Evolutionary conservation across 2,888 invertebrate species (phyloP).

Genomic region (Drosophila barbarae): DNA sequence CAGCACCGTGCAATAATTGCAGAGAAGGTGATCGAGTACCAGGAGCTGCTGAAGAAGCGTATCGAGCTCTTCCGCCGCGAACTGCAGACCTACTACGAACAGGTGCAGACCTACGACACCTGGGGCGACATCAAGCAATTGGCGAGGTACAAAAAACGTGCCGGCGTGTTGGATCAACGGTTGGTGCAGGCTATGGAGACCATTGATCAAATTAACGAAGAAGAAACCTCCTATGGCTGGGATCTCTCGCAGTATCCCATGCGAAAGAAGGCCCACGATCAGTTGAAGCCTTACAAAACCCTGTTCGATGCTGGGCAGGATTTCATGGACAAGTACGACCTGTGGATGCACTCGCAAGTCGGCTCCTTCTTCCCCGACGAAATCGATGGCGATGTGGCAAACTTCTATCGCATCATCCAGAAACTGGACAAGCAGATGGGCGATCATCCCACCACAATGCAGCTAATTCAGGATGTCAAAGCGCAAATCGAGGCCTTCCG

Average conservation of each 20-base stretch:
- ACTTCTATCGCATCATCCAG: constrained; percentile 84
- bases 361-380: constrained; percentile 92
- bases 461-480: constrained; percentile 84
- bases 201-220: constrained; percentile 94
- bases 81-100: constrained; percentile 87
- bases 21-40: constrained; percentile 91
- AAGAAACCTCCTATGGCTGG: constrained; percentile 93
- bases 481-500: constrained; percentile 91
- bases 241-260: constrained; percentile 93
- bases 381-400: constrained; percentile 84
- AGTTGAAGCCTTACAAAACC: constrained; percentile 90
- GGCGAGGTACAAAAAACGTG: constrained; percentile 89
- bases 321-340: constrained; percentile 89
- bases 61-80: constrained; percentile 92
- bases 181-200: constrained; percentile 86
- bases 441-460: constrained; percentile 86
- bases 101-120: constrained; percentile 91
- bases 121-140: constrained; percentile 93
- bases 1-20: constrained; percentile 90
- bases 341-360: constrained; percentile 92
- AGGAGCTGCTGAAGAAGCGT: constrained; percentile 87
- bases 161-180: constrained; percentile 86
- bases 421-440: constrained; percentile 93
- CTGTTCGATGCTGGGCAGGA: constrained; percentile 94
- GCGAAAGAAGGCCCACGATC: constrained; percentile 88